phyloP scores from a whole-genome alignment of 2,888 invertebrate species.

The Drosophila borborema region DNA sequence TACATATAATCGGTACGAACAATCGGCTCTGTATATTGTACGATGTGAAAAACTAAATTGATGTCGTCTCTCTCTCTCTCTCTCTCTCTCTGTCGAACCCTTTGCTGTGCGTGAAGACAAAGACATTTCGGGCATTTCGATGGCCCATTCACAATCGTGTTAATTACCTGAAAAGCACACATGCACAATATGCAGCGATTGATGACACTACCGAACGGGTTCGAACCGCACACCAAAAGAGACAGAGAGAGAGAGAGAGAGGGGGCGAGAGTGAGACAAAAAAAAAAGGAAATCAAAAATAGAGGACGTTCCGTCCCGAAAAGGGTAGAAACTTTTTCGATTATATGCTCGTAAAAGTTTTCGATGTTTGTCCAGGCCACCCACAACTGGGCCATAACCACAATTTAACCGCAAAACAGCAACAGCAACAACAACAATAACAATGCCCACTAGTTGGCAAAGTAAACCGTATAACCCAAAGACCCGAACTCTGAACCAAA shows the following conservation, averaged over 20 bases:
- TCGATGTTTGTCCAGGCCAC: conserved; percentile 64
- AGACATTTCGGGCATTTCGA: conserved; percentile 23
- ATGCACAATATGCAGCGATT: conserved; percentile 27
- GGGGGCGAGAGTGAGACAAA: background rate
- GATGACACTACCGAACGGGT: conserved; percentile 25
- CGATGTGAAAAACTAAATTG: background rate
- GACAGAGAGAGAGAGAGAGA: background rate
- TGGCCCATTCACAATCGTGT: conserved; percentile 23
- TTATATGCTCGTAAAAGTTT: conserved; percentile 82
- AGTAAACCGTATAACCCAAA: conserved; percentile 41
- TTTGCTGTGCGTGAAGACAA: conserved; percentile 15
- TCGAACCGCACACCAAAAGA: background rate
- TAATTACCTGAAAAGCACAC: conserved; percentile 44
- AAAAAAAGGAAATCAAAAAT: conserved; percentile 14
- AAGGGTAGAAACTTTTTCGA: conserved; percentile 74
- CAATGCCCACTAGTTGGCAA: conserved; percentile 40
- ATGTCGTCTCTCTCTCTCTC: background rate
- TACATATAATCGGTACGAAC: background rate
- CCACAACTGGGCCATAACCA: conserved; percentile 58
- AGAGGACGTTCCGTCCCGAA: conserved; percentile 8
- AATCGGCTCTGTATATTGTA: background rate
- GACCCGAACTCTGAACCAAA: conserved; percentile 9
- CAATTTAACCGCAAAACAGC: conserved; percentile 69
- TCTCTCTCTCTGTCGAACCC: background rate
- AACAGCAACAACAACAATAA: conserved; percentile 39